phyloP scores from a whole-genome alignment of 2,888 invertebrate species.

The Mellilla xanthometata region DNA sequence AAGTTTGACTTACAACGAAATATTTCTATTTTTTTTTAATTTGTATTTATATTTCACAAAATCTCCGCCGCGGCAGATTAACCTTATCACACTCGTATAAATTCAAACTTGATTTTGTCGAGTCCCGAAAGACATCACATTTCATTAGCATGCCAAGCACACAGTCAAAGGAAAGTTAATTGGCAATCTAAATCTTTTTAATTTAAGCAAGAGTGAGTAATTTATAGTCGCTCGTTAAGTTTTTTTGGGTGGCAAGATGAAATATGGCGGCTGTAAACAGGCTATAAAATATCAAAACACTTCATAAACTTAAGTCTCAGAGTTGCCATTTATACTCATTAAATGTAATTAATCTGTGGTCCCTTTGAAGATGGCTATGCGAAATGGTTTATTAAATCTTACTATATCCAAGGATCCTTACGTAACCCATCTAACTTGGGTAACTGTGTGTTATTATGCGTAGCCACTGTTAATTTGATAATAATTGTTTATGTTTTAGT shows the following conservation, averaged over 20 bases:
- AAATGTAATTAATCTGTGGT: slow-evolving; percentile 19
- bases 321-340: slow-evolving; percentile 24
- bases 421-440: not conserved
- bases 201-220: slow-evolving; percentile 29
- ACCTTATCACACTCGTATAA: too few species aligned
- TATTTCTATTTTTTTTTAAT: too few species aligned
- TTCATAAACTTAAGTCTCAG: slow-evolving; percentile 25
- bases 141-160: slow-evolving; percentile 23
- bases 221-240: slow-evolving; percentile 29
- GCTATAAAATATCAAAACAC: slow-evolving; percentile 33
- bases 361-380: slow-evolving; percentile 8
- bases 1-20: too few species aligned
- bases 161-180: slow-evolving; percentile 29
- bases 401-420: not conserved
- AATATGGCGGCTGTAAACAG: slow-evolving; percentile 30
- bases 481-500: too few species aligned
- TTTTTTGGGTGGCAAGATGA: slow-evolving; percentile 27
- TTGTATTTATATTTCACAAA: too few species aligned
- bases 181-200: slow-evolving; percentile 32
- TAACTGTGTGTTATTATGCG: not conserved
- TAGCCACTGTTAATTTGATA: too few species aligned
- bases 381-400: slow-evolving; percentile 11
- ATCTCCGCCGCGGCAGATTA: too few species aligned
- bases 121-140: slow-evolving; percentile 1
- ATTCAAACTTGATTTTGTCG: too few species aligned